Conservation (phyloP, 92 coral and sea anemone genomes). For the Meandrina meandrites region DNA sequence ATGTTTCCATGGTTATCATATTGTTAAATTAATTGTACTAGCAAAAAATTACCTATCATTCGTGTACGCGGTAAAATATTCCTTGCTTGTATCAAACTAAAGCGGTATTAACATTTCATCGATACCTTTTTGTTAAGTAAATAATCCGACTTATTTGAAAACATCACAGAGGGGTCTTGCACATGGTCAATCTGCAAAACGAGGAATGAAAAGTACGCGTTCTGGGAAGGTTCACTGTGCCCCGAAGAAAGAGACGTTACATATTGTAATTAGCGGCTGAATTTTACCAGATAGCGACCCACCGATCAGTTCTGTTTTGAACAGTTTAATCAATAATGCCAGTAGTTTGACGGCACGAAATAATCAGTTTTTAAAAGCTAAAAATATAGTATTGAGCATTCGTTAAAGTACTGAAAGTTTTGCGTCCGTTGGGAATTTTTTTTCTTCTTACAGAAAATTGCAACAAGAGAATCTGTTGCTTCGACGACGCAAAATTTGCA, state of each 20-base stretch:
- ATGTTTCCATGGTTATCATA: neutral
- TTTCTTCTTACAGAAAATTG: neutral
- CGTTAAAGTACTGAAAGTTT: neutral
- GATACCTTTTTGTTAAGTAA: neutral
- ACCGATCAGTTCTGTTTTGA: neutral
- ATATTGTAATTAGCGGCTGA: neutral
- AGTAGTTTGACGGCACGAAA: neutral
- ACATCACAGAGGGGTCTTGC: neutral
- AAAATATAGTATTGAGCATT: neutral
- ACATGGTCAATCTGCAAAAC: neutral
- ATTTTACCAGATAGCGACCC: neutral
- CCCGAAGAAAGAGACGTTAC: neutral
- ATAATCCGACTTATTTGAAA: neutral
- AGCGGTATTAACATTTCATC: neutral
- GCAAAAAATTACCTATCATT: neutral
- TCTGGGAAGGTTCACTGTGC: neutral
- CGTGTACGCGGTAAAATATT: neutral
- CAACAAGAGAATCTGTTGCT: neutral
- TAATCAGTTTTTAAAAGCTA: neutral
- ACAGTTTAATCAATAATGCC: slow-evolving; percentile 2
- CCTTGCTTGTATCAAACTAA: neutral
- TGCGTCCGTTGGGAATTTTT: neutral
- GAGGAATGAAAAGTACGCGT: neutral
- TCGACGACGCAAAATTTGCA: neutral
- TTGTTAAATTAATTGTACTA: neutral